Evolutionary conservation across 2,797 vertebrate genomes (phyloP), one percentile per base, ranked within the genome.

Genomic region (Hozukius guyotensis): DNA sequence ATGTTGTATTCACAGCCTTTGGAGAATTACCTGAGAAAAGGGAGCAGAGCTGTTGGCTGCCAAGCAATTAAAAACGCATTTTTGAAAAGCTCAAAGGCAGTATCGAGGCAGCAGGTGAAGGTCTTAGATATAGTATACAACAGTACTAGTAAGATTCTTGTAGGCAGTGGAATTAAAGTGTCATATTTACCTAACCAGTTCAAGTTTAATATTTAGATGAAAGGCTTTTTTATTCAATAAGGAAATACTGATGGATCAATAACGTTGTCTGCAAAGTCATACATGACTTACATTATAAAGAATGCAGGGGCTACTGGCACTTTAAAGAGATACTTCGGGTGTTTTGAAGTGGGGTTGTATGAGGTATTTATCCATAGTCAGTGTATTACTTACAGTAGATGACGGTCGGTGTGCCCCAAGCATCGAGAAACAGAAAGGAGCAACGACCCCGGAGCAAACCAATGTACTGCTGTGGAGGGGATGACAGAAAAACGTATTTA

Each of bases 41-140:
- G 25, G 60, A 70, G 18, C 32, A 6, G 31, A n/a, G 29, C 66
- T 42, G 29, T 29, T 67, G 8, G 12, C 59, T 61, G 52, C 32
- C 27, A 68, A 69, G 64, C 59, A 73, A 63, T 69, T 77, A 73
- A 63, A 78, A 56, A 60, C 7, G 34, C 36, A 31, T 69, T 81
- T 75, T 8, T 18, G 25, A 72, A 64, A 64, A 59, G 66, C 66
- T 64, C 29, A 76, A n/a, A 55, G 53, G 52, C 20, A 27, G 12
- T n/a, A 52, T 59, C 18, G 57, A 66, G 32, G 24, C 9, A 75
- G 72, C 29, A 64, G 16, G 29, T 60, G 36, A 61, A 74, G 66
- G 75, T 69, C n/a, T 38, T 42, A 25, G 13, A 31, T 36, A 25
- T 2, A 24, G 24, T 22, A 3, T 32, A 59, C 3, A 13, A n/a